Percentiles rank a stretch among this genome's conserved stretches.
phyloP scores from a whole-genome alignment of 2,797 vertebrate genomes.

The Numenius phaeopus region DNA sequence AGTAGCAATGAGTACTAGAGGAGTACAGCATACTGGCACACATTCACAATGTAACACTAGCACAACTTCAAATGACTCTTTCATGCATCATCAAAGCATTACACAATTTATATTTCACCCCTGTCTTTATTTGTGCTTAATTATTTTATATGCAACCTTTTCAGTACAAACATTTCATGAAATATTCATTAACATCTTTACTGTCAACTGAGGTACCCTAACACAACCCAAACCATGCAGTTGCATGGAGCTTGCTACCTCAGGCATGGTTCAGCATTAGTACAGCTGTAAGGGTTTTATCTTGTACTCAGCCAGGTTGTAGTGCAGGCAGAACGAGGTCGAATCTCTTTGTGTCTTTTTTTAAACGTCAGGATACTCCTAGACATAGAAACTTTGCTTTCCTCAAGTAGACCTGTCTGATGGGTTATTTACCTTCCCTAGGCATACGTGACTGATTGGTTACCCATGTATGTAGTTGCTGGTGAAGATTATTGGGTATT shows the following conservation, averaged over 20 bases:
- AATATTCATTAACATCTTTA: background rate
- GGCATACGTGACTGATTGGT: fast-evolving
- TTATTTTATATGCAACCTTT: background rate
- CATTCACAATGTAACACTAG: background rate
- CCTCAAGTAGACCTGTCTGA: background rate
- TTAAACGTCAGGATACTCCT: background rate
- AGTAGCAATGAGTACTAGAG: background rate
- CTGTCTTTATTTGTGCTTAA: background rate
- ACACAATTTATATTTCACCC: background rate
- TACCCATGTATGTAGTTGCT: background rate
- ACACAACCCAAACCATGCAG: background rate
- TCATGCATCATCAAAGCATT: background rate
- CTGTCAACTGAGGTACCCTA: background rate
- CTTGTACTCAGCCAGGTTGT: background rate
- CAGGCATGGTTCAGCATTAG: background rate
- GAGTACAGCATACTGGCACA: background rate
- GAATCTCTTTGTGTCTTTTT: background rate
- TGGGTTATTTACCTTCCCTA: background rate
- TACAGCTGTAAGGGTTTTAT: background rate
- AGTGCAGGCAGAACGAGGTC: fast-evolving
- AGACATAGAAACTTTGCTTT: background rate
- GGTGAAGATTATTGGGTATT: background rate
- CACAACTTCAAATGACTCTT: background rate
- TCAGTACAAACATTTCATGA: background rate
- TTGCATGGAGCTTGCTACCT: background rate